Percentiles rank a stretch among this genome's conserved stretches.
phyloP scores from a whole-genome alignment of 2,797 vertebrate species.

The Nyctibius grandis region DNA sequence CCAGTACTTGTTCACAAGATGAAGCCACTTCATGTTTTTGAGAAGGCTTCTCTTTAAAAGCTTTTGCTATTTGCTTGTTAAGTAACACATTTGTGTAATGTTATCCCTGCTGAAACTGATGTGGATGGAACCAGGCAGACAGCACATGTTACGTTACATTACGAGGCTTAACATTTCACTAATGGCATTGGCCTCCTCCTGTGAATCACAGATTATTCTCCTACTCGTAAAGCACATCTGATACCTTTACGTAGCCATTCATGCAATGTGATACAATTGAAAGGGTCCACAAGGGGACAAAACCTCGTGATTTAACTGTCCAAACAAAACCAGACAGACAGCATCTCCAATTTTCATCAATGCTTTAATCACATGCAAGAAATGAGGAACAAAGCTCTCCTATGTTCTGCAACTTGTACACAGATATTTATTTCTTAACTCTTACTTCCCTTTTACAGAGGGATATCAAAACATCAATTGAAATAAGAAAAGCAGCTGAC shows the following conservation, averaged over 20 bases:
- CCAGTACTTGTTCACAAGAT: neutral
- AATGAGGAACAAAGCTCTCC: neutral
- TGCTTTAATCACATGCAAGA: neutral
- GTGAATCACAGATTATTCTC: constrained; percentile 7
- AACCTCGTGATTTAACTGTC: neutral
- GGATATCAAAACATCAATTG: constrained; percentile 17
- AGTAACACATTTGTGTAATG: neutral
- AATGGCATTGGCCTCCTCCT: constrained; percentile 32
- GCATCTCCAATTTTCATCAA: neutral
- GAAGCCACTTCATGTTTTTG: neutral
- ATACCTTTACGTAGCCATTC: neutral
- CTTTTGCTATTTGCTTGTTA: neutral
- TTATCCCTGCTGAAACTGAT: neutral
- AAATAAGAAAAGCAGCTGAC: constrained; percentile 39
- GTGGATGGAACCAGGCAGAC: neutral
- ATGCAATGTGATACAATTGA: neutral
- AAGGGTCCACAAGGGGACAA: neutral
- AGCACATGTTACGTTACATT: neutral
- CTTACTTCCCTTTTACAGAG: neutral
- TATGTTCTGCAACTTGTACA: neutral
- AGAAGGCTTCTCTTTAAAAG: neutral
- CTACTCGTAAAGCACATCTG: neutral
- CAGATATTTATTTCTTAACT: neutral
- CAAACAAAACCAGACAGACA: neutral
- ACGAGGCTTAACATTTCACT: neutral